Percentiles rank a stretch among this genome's conserved stretches.
Evolutionary conservation across 1,140 invertebrate genomes (phyloP).

Genomic region (Oedothorax gibbosus): DNA sequence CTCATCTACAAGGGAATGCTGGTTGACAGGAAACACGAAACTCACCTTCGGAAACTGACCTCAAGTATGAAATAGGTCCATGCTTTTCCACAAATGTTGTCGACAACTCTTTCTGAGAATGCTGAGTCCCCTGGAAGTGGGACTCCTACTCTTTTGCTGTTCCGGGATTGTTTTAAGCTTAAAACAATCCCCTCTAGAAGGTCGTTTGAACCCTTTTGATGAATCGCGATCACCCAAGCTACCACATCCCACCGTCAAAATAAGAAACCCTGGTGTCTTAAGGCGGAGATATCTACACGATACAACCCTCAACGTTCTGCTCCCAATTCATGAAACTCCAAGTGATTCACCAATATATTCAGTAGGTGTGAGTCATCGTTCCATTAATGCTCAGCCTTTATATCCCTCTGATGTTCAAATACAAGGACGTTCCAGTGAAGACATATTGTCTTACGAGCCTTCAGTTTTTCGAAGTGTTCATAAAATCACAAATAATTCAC

Average conservation of each 20-base stretch:
- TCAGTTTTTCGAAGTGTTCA: too few species aligned
- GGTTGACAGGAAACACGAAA: too few species aligned
- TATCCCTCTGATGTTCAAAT: too few species aligned
- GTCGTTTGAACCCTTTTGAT: neutral
- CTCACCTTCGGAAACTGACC: neutral
- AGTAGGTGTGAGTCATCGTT: too few species aligned
- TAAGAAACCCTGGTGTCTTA: neutral
- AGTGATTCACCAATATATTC: too few species aligned
- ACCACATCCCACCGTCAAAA: neutral
- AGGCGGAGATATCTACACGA: neutral
- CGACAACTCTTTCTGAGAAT: slow-evolving; percentile 30
- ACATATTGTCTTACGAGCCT: too few species aligned
- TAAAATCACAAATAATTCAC: too few species aligned
- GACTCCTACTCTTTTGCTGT: slow-evolving; percentile 33
- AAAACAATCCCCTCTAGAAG: neutral
- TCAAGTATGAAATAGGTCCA: slow-evolving; percentile 21
- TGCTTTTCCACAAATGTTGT: slow-evolving; percentile 44
- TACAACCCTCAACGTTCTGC: neutral
- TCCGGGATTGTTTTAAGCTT: neutral
- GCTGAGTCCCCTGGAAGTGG: slow-evolving; percentile 30
- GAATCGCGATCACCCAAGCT: neutral
- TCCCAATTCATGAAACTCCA: neutral
- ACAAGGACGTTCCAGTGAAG: too few species aligned
- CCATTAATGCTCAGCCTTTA: too few species aligned
- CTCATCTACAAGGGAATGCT: too few species aligned